Evolutionary conservation across 2,797 vertebrate genomes (phyloP).

Genomic region (Pelochelys cantorii): DNA sequence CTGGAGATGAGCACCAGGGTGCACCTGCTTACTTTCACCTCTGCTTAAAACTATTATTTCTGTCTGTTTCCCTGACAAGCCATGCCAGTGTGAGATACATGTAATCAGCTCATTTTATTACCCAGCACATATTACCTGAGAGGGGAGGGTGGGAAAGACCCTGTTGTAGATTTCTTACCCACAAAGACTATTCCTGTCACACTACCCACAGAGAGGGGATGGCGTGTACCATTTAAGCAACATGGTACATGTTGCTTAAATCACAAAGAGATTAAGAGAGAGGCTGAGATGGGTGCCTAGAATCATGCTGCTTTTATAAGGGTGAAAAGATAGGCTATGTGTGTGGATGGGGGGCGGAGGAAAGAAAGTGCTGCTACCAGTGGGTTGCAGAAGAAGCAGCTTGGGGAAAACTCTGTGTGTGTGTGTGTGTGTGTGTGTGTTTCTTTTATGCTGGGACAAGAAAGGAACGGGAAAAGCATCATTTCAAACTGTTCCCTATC

Average conservation of each 20-base stretch:
- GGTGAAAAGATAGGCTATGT: background rate
- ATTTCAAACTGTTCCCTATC: fast-evolving
- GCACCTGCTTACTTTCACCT: no score
- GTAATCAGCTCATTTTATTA: background rate
- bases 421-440: background rate
- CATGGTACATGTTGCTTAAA: background rate
- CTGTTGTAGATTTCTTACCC: background rate
- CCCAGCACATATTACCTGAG: no score
- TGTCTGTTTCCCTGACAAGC: background rate
- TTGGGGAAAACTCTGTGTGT: background rate
- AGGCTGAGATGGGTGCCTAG: background rate
- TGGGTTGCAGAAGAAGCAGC: background rate
- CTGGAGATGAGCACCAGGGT: no score
- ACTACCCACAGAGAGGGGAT: no score
- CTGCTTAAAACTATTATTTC: no score
- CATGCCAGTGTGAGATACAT: background rate
- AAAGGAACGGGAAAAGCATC: background rate
- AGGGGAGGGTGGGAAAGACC: background rate
- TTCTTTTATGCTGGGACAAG: fast-evolving
- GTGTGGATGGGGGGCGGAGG: background rate
- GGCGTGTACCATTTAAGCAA: no score
- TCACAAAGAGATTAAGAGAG: background rate
- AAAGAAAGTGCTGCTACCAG: background rate
- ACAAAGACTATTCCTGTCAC: background rate
- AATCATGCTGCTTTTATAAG: background rate